Percentiles rank a stretch among this genome's conserved stretches.
phyloP scores from a whole-genome alignment of 2,797 vertebrate genomes.

The Gymnopithys bicolor region DNA sequence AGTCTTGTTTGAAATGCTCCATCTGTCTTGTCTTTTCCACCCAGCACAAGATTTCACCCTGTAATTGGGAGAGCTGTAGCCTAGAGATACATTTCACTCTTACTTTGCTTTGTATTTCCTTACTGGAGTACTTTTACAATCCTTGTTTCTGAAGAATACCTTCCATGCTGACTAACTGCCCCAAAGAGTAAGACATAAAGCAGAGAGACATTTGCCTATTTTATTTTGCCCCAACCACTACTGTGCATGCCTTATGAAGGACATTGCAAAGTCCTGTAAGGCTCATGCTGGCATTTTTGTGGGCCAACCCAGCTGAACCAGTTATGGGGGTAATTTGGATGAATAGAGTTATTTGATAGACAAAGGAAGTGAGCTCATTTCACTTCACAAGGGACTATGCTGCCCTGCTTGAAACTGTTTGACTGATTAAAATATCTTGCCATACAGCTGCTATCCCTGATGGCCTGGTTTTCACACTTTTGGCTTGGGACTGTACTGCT shows the following conservation, averaged over 20 bases:
- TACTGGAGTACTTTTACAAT: background rate
- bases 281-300: background rate
- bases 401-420: background rate
- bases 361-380: background rate
- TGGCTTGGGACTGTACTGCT: background rate
- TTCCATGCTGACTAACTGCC: background rate
- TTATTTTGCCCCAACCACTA: background rate
- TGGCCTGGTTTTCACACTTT: background rate
- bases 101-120: background rate
- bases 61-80: background rate
- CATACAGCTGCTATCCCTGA: background rate
- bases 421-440: background rate
- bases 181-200: background rate
- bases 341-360: background rate
- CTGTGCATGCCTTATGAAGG: background rate
- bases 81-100: background rate
- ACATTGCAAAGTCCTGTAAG: background rate
- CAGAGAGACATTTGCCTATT: background rate
- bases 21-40: background rate
- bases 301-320: background rate
- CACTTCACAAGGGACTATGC: background rate
- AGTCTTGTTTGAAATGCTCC: background rate
- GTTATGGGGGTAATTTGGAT: background rate
- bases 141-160: background rate
- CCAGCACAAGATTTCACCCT: background rate